Conservation (phyloP, 2,797 vertebrate species). For the Carcharodon carcharias region DNA sequence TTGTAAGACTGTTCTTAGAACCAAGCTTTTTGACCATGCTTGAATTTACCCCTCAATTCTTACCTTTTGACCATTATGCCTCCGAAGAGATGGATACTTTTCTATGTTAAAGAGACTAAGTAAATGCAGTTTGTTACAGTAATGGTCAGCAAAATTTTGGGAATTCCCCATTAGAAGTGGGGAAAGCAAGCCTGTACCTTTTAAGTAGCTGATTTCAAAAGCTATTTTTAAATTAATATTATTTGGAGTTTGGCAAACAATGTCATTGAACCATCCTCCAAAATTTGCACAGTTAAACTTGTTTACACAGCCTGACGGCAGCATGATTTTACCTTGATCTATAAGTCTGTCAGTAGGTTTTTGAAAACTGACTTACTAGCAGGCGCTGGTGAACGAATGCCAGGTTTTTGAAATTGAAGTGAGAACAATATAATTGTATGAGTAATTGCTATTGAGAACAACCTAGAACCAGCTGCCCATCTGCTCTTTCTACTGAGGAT, state of each 20-base stretch:
- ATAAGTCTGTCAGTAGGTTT: neutral
- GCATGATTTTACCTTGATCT: neutral
- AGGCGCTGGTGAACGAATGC: neutral
- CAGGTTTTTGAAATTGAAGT: neutral
- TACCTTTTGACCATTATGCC: neutral
- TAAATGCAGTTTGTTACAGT: neutral
- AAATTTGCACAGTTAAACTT: neutral
- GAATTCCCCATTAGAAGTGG: neutral
- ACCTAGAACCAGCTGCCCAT: neutral
- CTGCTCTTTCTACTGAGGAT: neutral
- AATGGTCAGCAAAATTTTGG: neutral
- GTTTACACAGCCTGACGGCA: neutral
- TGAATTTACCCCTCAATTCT: neutral
- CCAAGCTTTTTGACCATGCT: neutral
- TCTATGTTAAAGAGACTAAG: neutral
- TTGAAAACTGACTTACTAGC: neutral
- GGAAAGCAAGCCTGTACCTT: neutral
- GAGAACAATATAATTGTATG: neutral
- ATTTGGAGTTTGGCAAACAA: neutral
- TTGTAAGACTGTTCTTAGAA: neutral
- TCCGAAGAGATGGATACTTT: neutral
- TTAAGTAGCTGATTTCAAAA: neutral
- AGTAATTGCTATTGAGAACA: neutral
- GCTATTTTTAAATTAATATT: neutral
- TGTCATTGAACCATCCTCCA: neutral